phyloP scores from a whole-genome alignment of 2,113 vertebrate genomes.

The Caranx melampygus region DNA sequence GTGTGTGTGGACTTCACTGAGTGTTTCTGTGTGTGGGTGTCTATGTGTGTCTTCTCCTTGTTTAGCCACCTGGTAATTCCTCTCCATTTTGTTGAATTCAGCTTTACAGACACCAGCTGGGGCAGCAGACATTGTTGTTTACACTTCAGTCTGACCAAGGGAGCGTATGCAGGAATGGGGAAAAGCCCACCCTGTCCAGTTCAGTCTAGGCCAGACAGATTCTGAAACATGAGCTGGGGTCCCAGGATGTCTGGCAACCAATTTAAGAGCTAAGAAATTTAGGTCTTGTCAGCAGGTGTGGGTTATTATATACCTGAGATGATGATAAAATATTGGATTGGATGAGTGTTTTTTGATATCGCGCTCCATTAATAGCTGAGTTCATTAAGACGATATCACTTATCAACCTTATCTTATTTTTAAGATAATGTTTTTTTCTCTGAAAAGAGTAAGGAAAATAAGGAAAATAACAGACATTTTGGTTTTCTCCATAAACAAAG shows the following conservation, averaged over 20 bases:
- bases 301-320: constrained; percentile 23
- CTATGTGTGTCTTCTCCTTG: constrained; percentile 9
- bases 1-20: neutral
- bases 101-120: constrained; percentile 39
- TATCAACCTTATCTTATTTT: neutral
- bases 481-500: neutral
- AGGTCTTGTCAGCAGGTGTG: constrained; percentile 14
- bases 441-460: neutral
- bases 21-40: constrained; percentile 3
- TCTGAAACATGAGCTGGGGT: constrained; percentile 66
- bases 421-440: neutral
- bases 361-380: constrained; percentile 19
- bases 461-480: neutral
- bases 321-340: constrained; percentile 24
- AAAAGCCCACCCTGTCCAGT: constrained; percentile 33
- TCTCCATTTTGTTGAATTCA: constrained; percentile 39
- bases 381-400: neutral
- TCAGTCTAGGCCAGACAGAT: constrained; percentile 36
- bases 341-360: constrained; percentile 38
- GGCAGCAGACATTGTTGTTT: constrained; percentile 43
- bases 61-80: constrained; percentile 51
- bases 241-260: constrained; percentile 31
- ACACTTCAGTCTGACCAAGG: constrained; percentile 29
- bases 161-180: constrained; percentile 15
- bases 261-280: constrained; percentile 28